Base-by-base conservation (phyloP, 1,140 invertebrate species). In the Thalassaphorura encarpata region DNA sequence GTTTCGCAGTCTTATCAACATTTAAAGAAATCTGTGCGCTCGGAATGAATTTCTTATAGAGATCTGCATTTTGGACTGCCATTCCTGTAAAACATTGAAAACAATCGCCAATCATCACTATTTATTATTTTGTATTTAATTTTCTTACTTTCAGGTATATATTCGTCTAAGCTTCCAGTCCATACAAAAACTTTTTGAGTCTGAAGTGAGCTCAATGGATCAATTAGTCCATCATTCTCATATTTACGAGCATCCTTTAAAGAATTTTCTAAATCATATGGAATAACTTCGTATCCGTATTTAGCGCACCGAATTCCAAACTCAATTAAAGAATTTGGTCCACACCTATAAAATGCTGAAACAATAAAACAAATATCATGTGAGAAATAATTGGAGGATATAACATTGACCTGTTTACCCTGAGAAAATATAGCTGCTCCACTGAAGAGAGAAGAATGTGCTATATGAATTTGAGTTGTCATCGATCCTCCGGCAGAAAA, bases 391-490 rank as follows among this genome's bases (percentile, higher is more conserved):
- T 11, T n/a, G 11, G 33, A 36, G 33, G 33, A 36, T 36, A 11
- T n/a, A 36, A 11, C 11, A 36, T 36, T n/a, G 11, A 45, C 21
- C 11, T 18, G 21, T 23, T 54, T 56, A 64, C 62, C 47, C 21
- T 60, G 58, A 54, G 58, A 61, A 61, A 64, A 64, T 11, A 57
- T 27, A 15, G 55, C 62, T 2, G 61, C 36, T 49, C 62, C 62
- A 39, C 28, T 55, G 43, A 64, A 60, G 5, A 60, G 24, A 21
- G 51, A 49, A 23, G 62, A 54, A 47, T 64, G 51, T 0, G 58
- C 56, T 28, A 64, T 26, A 18, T 47, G 51, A 4, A 64, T n/a
- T 48, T 60, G 58, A 28, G 59, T 56, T 23, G 62, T 58, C 42
- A 64, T 54, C 1, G 58, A 43, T 27, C 52, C 58, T 6, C 62